These are phyloP conservation scores for Odontamblyopus lacepedii DNA, from an alignment of 2,797 vertebrate genomes.

Conservation along the genomic window DNA sequence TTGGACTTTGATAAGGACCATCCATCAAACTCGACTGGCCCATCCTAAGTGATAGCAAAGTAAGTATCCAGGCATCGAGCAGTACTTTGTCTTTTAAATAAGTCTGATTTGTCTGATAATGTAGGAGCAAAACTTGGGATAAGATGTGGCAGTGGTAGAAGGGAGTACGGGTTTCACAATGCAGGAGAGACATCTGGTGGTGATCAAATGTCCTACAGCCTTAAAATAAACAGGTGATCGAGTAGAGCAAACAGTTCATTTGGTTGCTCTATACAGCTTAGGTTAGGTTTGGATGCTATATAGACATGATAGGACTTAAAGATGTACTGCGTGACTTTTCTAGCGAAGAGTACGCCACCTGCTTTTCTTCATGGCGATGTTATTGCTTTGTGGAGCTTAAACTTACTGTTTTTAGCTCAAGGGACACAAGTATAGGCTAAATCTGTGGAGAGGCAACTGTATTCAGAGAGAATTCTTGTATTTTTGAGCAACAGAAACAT, in stretches of 20 bases:
- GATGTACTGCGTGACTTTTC: too few species aligned
- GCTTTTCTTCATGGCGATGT: too few species aligned
- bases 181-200: slow-evolving; percentile 75
- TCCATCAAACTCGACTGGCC: slow-evolving; percentile 61
- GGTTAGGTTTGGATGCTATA: neutral
- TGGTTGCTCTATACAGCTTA: neutral
- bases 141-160: slow-evolving; percentile 10
- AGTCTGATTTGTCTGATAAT: slow-evolving; percentile 26
- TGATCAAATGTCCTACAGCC: slow-evolving; percentile 41
- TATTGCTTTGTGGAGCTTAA: too few species aligned
- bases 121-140: slow-evolving; percentile 20
- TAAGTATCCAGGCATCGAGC: slow-evolving; percentile 47
- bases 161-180: slow-evolving; percentile 31
- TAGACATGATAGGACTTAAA: too few species aligned
- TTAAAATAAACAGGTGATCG: neutral
- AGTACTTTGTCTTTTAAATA: slow-evolving; percentile 46
- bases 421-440: too few species aligned
- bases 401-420: too few species aligned
- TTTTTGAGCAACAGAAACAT: too few species aligned
- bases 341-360: too few species aligned
- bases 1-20: slow-evolving; percentile 54
- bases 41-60: slow-evolving; percentile 51
- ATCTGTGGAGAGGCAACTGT: too few species aligned
- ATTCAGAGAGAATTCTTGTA: too few species aligned
- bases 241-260: neutral